Evolutionary conservation across 2,888 invertebrate genomes (phyloP), one percentile per base, ranked within the genome.

Genomic region (Scelioninae gen. 2): DNA sequence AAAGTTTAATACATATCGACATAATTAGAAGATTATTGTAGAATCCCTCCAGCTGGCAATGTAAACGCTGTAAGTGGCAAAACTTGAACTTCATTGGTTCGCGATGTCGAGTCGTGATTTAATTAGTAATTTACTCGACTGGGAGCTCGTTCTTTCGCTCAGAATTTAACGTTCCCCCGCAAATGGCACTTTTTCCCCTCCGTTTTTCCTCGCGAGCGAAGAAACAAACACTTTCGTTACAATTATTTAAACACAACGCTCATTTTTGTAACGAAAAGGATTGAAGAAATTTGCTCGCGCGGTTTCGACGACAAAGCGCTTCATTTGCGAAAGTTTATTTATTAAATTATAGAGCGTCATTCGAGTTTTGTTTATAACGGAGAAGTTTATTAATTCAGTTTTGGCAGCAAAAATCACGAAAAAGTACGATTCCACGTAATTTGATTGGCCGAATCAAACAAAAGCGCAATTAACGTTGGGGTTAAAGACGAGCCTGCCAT

Each of bases 21-120:
- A 64, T 73, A 73, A 74, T 74, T 70, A 65, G 69, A 74, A 69
- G 74, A 70, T 69, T 70, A 74, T 73, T 73, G 55, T 46, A 52
- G 50, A 58, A 68, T 73, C 68, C 73, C 53, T 33, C 19, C 35
- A 57, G 52, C 61, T 68, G 68, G 68, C 68, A 63, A 68, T 58
- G 63, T 53, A 73, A 73, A 73, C 68, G 58, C 41, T 55, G 64
- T 50, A 73, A 68, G 52, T 43, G 67, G 28, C 33, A 65, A 18
- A 77, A 77, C 46, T 48, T 37, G 63, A 77, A 72, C 69, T 73
- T 65, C 64, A 81, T 80, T 79, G 73, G 69, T 37, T 72, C 19
- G 63, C 72, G 76, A 80, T 80, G 76, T 45, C 70, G 25, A 60
- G 50, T 41, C 57, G 45, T 60, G 68, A 73, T 73, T 68, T 73